Conservation (phyloP, 2,797 vertebrate genomes). For the Lemur catta region DNA sequence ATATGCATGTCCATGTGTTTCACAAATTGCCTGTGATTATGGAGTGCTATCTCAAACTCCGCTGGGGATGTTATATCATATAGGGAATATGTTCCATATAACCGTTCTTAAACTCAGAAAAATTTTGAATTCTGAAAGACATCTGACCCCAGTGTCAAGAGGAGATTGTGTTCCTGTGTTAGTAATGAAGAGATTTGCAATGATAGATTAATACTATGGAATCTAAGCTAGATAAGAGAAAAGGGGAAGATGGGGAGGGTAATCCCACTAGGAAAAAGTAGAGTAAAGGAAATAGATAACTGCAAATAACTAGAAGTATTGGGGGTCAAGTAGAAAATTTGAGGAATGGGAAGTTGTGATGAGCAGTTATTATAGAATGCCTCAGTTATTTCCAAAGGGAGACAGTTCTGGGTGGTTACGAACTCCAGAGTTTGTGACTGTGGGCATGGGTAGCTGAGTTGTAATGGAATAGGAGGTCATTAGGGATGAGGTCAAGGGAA, state of each 20-base stretch:
- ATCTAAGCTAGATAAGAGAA: not conserved
- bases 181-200: not conserved
- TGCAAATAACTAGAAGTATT: not conserved
- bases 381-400: constrained; percentile 41
- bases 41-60: not conserved
- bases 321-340: not conserved
- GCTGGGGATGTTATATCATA: not conserved
- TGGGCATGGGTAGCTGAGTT: not conserved
- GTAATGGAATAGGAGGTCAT: not conserved
- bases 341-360: not conserved
- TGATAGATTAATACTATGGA: not conserved
- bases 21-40: not conserved
- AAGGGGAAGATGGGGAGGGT: not conserved
- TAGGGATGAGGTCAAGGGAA: constrained; percentile 43
- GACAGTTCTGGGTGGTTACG: not conserved
- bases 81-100: not conserved
- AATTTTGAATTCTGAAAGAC: not conserved
- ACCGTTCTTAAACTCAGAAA: constrained; percentile 12
- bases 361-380: not conserved
- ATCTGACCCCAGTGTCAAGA: not conserved
- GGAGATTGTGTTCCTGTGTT: not conserved
- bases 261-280: not conserved
- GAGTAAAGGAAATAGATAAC: not conserved
- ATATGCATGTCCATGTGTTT: not conserved
- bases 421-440: constrained; percentile 13